Base-by-base conservation (phyloP, 1,140 invertebrate genomes). In the Maniola jurtina region DNA sequence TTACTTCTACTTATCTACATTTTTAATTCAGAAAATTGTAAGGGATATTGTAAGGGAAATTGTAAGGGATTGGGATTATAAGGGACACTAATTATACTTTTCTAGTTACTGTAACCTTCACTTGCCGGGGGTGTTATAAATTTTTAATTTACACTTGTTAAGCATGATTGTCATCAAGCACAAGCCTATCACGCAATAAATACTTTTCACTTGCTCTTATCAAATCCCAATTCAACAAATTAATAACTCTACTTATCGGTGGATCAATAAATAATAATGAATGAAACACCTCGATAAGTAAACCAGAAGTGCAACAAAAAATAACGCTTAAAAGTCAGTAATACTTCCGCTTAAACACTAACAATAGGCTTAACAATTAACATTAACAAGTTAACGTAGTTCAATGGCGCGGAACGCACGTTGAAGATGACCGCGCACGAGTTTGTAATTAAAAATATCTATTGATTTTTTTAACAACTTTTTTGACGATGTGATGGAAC, bases 241-340 rank as follows among this genome's bases (percentile, higher is more conserved):
- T 13, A n/a, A 45, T 45, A 45, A 45, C 5, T 2, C 7, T 11
- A 45, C 42, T 45, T n/a, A 52, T 6, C 10, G 15, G 3, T 52
- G 48, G 25, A 52, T 52, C 10, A 52, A 52, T 52, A 52, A 52
- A 52, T 52, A 52, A 52, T 52, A 52, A 52, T 25, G 15, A 52
- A 52, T 52, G 14, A 11, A n/a, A n/a, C 45, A 48, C 14, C 45
- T n/a, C 14, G 6, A 1, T 15, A 13, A 8, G 45, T 2, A 48
- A 52, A 52, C 16, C 16, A 52, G 48, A 52, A 52, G 15, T 48
- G 11, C 25, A 0, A 52, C 14, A 52, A 52, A 52, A 52, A 52
- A 25, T 52, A 25, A 7, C 14, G 13, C 14, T 48, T 16, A 8
- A 52, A 52, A 52, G 15, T 1, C 14, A 48, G 3, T 6, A 48